Conservation (phyloP, 1,140 invertebrate species). For the Diabrotica virgifera region DNA sequence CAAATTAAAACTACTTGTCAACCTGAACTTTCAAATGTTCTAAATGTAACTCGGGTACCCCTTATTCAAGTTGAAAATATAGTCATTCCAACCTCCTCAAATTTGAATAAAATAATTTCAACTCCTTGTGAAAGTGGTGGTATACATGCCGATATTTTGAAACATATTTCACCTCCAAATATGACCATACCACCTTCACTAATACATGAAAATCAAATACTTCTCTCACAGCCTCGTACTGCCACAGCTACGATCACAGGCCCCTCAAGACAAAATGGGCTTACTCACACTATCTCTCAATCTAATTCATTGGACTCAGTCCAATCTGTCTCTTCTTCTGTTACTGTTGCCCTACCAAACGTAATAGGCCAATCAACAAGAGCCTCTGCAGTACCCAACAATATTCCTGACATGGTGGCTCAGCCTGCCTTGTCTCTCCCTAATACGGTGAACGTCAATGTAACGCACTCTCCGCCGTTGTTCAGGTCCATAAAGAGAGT, state of each 20-base stretch:
- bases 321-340: slow-evolving; percentile 26
- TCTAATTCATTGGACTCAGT: slow-evolving; percentile 16
- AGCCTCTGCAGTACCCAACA: slow-evolving; percentile 10
- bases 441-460: slow-evolving; percentile 49
- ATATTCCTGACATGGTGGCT: slow-evolving; percentile 44
- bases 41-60: slow-evolving; percentile 49
- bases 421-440: slow-evolving; percentile 49
- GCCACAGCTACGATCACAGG: not conserved
- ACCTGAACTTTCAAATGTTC: slow-evolving; percentile 44
- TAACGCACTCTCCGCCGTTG: slow-evolving; percentile 39
- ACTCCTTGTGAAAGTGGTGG: slow-evolving; percentile 36
- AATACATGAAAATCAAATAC: slow-evolving; percentile 5
- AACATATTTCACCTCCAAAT: slow-evolving; percentile 48
- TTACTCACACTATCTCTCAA: slow-evolving; percentile 14
- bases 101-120: slow-evolving; percentile 31
- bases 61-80: slow-evolving; percentile 53
- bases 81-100: not conserved
- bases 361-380: slow-evolving; percentile 22
- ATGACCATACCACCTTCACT: slow-evolving; percentile 45
- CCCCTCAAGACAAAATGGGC: slow-evolving; percentile 20
- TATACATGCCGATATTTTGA: slow-evolving; percentile 42
- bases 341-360: slow-evolving; percentile 28
- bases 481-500: slow-evolving; percentile 12
- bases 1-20: slow-evolving; percentile 48
- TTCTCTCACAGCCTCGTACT: slow-evolving; percentile 17